Evolutionary conservation across 2,113 vertebrate species (phyloP).

Genomic region (Carollia perspicillata): DNA sequence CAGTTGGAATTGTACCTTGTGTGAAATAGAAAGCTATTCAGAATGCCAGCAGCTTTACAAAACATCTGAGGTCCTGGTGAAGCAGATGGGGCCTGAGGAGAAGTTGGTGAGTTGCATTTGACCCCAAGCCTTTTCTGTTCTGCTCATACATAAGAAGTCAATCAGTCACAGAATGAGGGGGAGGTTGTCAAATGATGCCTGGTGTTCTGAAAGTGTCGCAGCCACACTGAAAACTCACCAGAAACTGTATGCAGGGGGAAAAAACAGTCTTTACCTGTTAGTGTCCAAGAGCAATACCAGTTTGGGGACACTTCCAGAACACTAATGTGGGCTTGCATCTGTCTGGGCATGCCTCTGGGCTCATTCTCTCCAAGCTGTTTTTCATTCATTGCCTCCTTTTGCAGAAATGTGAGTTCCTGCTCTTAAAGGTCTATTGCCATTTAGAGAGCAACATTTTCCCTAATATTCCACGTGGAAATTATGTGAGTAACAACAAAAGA

Average conservation of each 20-base stretch:
- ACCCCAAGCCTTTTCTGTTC: too few relatives aligned
- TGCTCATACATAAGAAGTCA: neutral
- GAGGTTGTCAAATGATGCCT: neutral
- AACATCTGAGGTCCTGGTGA: too few relatives aligned
- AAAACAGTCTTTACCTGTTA: neutral
- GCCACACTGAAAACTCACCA: too few relatives aligned
- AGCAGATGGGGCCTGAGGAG: too few relatives aligned
- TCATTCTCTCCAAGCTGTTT: neutral
- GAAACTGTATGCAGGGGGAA: neutral
- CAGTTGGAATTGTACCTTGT: neutral
- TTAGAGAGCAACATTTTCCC: conserved; percentile 36
- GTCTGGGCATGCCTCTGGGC: neutral
- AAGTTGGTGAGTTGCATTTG: too few relatives aligned
- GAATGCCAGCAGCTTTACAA: fast-evolving
- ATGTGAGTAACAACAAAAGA: conserved; percentile 35
- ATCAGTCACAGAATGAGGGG: neutral
- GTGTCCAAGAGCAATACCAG: neutral
- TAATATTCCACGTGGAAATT: conserved; percentile 7
- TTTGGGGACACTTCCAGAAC: neutral
- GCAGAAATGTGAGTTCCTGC: conserved; percentile 66
- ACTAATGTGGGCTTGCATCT: neutral
- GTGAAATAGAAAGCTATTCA: too few relatives aligned
- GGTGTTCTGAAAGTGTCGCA: neutral
- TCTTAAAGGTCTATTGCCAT: conserved; percentile 46
- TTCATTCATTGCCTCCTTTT: neutral